Evolutionary conservation across 1,140 invertebrate species (phyloP).

Genomic region (Nylanderia fulva): DNA sequence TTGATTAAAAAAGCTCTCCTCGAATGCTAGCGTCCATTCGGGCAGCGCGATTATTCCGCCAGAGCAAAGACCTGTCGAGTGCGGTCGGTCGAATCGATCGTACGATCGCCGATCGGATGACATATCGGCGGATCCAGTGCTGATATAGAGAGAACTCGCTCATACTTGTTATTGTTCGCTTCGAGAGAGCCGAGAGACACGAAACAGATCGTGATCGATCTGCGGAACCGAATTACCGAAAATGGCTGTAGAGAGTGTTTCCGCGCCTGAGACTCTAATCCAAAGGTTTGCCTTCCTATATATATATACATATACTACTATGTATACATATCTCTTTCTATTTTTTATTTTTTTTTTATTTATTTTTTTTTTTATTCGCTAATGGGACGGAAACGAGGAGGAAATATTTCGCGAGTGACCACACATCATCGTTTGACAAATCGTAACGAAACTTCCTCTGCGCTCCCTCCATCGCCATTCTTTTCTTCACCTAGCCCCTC

Average conservation of each 20-base stretch:
- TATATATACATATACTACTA: constrained; percentile 34
- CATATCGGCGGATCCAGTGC: no score
- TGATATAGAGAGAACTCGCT: constrained; percentile 65
- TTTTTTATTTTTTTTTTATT: no score
- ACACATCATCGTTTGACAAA: constrained; percentile 5
- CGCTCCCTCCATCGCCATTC: background rate
- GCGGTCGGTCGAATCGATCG: constrained; percentile 78
- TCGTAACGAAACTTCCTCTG: no score
- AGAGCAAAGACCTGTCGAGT: constrained; percentile 73
- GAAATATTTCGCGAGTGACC: constrained; percentile 63
- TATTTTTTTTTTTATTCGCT: constrained; percentile 79
- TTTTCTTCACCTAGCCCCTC: background rate
- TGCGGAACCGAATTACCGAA: constrained; percentile 74
- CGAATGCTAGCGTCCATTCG: constrained; percentile 77
- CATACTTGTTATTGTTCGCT: constrained; percentile 20
- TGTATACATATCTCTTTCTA: constrained; percentile 64
- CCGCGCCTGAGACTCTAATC: constrained; percentile 85
- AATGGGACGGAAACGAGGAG: constrained; percentile 37
- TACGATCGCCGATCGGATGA: constrained; percentile 80
- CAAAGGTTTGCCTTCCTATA: constrained; percentile 84
- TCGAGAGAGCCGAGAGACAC: constrained; percentile 25
- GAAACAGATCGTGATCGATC: constrained; percentile 78
- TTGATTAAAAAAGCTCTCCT: constrained; percentile 52
- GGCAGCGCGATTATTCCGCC: constrained; percentile 68
- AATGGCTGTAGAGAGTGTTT: constrained; percentile 86